These are phyloP conservation scores for Stegana nigrithorax DNA, from an alignment of 2,888 invertebrate genomes.

Conservation along the genomic window DNA sequence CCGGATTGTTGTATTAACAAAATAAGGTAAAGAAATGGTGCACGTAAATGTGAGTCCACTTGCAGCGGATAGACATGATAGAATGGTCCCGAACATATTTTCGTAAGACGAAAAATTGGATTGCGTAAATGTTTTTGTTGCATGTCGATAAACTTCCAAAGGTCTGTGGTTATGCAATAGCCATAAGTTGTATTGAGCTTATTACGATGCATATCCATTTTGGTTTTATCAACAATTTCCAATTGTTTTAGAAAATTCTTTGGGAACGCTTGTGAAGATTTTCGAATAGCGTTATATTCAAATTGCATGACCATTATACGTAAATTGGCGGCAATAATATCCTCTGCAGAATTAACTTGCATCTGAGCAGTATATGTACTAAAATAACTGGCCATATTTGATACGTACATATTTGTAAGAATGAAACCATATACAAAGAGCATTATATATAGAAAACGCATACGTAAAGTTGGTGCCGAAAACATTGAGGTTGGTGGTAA, in stretches of 20 bases:
- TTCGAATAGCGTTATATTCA: conserved; percentile 40
- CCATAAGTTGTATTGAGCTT: conserved; percentile 48
- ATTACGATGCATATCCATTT: conserved; percentile 44
- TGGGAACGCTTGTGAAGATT: conserved; percentile 30
- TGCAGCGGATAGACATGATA: conserved; percentile 55
- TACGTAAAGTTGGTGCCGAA: conserved; percentile 34
- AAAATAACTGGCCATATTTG: conserved; percentile 57
- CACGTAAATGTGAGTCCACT: conserved; percentile 50
- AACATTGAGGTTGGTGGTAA: conserved; percentile 42
- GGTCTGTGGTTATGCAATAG: conserved; percentile 53
- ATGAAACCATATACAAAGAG: conserved; percentile 51
- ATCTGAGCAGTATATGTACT: conserved; percentile 37
- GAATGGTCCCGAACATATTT: conserved; percentile 56
- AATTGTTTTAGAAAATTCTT: conserved; percentile 40
- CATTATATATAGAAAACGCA: conserved; percentile 44
- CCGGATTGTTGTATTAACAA: conserved; percentile 48
- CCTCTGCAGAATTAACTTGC: conserved; percentile 50
- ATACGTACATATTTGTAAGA: conserved; percentile 52
- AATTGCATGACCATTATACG: conserved; percentile 40
- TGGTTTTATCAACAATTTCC: conserved; percentile 27
- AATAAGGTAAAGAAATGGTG: conserved; percentile 45
- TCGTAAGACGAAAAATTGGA: conserved; percentile 50
- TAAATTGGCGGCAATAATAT: conserved; percentile 48
- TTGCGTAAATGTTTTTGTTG: conserved; percentile 47
- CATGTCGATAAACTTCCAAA: conserved; percentile 52